Evolutionary conservation across 1,140 invertebrate species (phyloP).

Genomic region (Dolichoris vasculosae): DNA sequence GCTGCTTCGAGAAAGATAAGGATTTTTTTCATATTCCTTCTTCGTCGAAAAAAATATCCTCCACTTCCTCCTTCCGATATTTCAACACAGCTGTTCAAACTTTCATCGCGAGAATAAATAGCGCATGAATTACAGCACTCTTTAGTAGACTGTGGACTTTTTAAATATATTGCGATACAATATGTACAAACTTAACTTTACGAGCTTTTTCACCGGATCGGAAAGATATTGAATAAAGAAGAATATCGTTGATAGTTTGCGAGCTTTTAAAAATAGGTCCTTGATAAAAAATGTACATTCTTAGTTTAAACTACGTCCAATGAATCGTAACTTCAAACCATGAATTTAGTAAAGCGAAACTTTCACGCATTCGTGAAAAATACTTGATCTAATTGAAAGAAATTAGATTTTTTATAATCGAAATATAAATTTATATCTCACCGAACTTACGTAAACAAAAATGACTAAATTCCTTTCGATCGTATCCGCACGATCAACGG

Average conservation of each 20-base stretch:
- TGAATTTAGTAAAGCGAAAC: too few species aligned
- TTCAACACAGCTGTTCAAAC: slow-evolving; percentile 39
- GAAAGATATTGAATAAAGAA: background rate
- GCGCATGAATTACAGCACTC: slow-evolving; percentile 29
- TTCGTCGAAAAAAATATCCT: slow-evolving; percentile 9
- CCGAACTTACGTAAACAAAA: too few species aligned
- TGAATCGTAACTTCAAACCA: too few species aligned
- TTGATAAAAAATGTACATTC: too few species aligned
- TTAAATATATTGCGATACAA: slow-evolving; percentile 14
- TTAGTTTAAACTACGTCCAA: too few species aligned
- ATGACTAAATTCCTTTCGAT: too few species aligned
- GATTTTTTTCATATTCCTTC: background rate
- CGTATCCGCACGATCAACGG: too few species aligned
- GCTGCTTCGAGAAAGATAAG: slow-evolving; percentile 42
- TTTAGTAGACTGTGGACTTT: slow-evolving; percentile 15
- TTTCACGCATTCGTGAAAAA: too few species aligned
- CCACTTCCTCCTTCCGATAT: slow-evolving; percentile 19
- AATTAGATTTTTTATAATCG: too few species aligned
- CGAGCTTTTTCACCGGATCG: background rate
- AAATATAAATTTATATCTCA: too few species aligned
- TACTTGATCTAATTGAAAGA: too few species aligned
- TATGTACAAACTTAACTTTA: slow-evolving; percentile 35
- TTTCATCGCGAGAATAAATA: slow-evolving; percentile 46
- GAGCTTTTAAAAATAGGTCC: background rate
- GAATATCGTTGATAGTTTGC: background rate